Conservation (phyloP, 2,113 vertebrate genomes). For the Bos indicus region DNA sequence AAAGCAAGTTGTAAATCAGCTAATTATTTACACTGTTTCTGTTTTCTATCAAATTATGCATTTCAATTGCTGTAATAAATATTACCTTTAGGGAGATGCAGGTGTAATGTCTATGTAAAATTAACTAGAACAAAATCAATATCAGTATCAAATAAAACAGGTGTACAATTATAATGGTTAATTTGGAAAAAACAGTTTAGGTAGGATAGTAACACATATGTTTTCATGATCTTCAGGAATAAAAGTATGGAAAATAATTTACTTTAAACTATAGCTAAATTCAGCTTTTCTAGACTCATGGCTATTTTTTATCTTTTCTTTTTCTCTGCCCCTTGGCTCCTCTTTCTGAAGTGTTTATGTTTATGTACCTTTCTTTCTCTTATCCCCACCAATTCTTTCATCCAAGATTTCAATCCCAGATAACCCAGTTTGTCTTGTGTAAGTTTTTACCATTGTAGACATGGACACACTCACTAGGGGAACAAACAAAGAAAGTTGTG, state of each 20-base stretch:
- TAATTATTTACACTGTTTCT: constrained; percentile 78
- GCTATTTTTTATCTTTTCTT: neutral
- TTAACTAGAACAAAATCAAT: constrained; percentile 41
- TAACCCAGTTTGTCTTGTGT: neutral
- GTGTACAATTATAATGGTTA: neutral
- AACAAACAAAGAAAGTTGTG: neutral
- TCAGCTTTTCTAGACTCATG: neutral
- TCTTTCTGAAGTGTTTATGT: neutral
- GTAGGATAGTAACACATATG: neutral
- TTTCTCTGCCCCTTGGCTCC: neutral
- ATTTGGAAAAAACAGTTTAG: neutral
- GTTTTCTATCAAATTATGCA: constrained; percentile 72
- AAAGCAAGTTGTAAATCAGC: constrained; percentile 76
- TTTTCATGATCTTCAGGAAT: neutral
- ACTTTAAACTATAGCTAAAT: neutral
- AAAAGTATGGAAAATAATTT: neutral
- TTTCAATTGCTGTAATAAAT: constrained; percentile 61
- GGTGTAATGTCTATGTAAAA: constrained; percentile 31
- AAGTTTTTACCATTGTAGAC: neutral
- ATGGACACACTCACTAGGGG: neutral
- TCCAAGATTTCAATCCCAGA: neutral
- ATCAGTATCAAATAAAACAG: neutral
- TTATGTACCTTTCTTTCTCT: neutral
- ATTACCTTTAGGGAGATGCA: constrained; percentile 43
- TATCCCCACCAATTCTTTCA: neutral